Evolutionary conservation across 2,113 vertebrate species (phyloP).

Genomic region (Climacteris rufus): DNA sequence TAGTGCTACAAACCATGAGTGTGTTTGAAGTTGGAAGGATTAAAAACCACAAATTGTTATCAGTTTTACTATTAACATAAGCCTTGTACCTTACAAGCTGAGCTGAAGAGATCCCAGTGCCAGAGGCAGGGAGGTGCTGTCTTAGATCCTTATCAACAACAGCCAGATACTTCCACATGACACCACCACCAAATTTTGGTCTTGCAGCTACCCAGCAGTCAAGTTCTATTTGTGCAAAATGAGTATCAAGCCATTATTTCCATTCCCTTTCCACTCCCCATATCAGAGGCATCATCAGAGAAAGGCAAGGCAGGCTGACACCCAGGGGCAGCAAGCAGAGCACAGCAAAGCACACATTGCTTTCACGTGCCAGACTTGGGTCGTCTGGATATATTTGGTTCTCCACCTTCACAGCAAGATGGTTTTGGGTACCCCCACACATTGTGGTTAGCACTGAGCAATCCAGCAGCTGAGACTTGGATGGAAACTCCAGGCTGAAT

Average conservation of each 20-base stretch:
- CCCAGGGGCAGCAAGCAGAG: not conserved
- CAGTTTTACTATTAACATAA: not conserved
- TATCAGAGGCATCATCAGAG: not conserved
- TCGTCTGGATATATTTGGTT: not conserved
- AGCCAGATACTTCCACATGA: not conserved
- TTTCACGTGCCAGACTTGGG: not conserved
- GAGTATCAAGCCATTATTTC: not conserved
- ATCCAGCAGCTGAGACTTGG: not conserved
- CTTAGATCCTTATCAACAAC: not conserved
- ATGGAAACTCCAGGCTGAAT: not conserved
- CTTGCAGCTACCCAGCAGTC: not conserved
- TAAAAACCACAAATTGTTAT: not conserved
- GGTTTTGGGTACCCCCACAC: not conserved
- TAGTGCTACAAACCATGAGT: not conserved
- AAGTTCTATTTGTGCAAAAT: not conserved
- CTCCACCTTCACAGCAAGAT: not conserved
- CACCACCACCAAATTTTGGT: not conserved
- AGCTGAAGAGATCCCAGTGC: not conserved
- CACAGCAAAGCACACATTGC: not conserved
- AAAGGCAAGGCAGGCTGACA: not conserved
- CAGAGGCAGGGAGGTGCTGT: not conserved
- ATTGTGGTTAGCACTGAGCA: not conserved
- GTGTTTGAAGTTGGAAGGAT: not conserved
- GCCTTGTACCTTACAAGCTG: not conserved
- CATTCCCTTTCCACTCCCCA: accelerated